Percentiles rank a stretch among this genome's conserved stretches.
Evolutionary conservation across 1,140 invertebrate genomes (phyloP).

Genomic region (Pogonognathellus flavescens): DNA sequence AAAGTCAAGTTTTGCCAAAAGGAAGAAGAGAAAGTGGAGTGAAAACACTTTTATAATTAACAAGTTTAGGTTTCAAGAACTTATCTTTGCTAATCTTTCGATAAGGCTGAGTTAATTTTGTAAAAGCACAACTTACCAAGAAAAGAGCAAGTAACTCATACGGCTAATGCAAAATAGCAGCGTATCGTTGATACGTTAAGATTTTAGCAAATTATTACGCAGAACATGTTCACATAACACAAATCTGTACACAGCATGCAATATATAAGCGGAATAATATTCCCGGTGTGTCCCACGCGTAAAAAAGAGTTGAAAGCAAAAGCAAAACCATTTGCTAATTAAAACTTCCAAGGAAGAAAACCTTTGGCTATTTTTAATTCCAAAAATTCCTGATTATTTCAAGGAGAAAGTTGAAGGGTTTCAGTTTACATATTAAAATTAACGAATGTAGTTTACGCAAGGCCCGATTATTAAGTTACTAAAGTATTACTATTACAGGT

Average conservation of each 20-base stretch:
- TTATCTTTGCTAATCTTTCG: not conserved
- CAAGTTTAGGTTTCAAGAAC: not conserved
- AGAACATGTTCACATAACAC: not conserved
- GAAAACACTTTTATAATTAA: slow-evolving; percentile 24
- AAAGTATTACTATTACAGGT: too few species aligned
- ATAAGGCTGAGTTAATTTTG: not conserved
- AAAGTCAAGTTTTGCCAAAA: too few species aligned
- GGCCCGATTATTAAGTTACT: too few species aligned
- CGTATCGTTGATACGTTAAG: not conserved
- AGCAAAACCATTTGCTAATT: slow-evolving; percentile 22
- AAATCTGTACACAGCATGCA: not conserved
- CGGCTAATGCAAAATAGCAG: not conserved
- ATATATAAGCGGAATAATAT: not conserved
- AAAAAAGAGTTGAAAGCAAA: not conserved
- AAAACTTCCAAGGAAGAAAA: slow-evolving; percentile 10
- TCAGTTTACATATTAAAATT: not conserved
- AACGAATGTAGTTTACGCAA: too few species aligned
- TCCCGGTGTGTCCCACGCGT: not conserved
- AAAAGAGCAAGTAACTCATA: not conserved
- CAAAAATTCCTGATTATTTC: not conserved
- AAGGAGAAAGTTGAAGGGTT: not conserved
- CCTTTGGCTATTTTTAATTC: not conserved
- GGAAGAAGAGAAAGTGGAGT: not conserved
- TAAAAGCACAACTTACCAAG: not conserved
- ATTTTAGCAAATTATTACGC: not conserved